Evolutionary conservation across 2,888 invertebrate species (phyloP).

Genomic region (Zhuqinia jingwanae): DNA sequence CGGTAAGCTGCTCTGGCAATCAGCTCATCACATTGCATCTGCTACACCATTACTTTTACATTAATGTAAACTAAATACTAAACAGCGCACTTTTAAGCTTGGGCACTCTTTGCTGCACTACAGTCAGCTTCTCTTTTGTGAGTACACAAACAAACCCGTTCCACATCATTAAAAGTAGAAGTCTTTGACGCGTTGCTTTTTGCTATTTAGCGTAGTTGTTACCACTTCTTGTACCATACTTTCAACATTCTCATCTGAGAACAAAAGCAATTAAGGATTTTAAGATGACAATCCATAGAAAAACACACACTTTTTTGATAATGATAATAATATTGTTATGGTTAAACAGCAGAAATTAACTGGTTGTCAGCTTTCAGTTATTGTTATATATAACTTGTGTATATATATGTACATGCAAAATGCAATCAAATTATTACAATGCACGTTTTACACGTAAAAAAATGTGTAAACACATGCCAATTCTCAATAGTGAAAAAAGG

Average conservation of each 20-base stretch:
- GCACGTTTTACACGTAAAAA: too few relatives aligned
- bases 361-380: slow-evolving; percentile 6
- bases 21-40: background rate
- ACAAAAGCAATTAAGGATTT: background rate
- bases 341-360: slow-evolving; percentile 8
- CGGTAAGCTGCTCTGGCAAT: background rate
- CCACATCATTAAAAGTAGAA: slow-evolving; percentile 42
- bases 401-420: background rate
- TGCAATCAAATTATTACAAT: too few relatives aligned
- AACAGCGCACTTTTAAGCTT: slow-evolving; percentile 13
- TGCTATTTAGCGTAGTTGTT: background rate
- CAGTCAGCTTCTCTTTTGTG: background rate
- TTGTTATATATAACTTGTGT: background rate
- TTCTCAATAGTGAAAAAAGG: background rate
- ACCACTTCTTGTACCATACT: too few relatives aligned
- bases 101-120: too few relatives aligned
- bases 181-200: slow-evolving; percentile 9
- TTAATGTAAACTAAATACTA: background rate
- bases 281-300: background rate
- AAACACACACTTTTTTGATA: background rate
- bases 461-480: background rate
- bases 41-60: background rate
- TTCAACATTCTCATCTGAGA: background rate
- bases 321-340: background rate
- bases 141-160: slow-evolving; percentile 24